Conservation (phyloP, 2,113 vertebrate species). For the Peucedramus taeniatus region DNA sequence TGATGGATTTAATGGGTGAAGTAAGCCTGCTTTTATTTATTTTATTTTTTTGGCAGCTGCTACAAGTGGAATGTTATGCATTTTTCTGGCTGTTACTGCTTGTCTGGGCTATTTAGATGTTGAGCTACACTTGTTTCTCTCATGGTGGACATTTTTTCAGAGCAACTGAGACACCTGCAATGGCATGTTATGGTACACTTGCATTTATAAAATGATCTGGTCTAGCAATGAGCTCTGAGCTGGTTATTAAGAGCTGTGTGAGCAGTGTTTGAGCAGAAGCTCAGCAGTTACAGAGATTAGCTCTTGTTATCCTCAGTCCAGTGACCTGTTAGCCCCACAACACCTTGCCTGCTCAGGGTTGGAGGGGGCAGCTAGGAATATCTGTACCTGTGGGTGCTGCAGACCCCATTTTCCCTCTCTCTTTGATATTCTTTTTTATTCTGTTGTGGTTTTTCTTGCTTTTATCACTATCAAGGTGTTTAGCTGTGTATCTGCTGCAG, state of each 20-base stretch:
- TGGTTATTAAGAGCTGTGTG: background rate
- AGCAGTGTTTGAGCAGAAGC: background rate
- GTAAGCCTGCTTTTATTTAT: constrained; percentile 42
- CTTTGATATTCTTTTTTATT: background rate
- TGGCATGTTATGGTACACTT: background rate
- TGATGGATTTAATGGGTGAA: constrained; percentile 56
- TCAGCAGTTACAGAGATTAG: background rate
- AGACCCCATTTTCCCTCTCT: background rate
- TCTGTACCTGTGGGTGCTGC: background rate
- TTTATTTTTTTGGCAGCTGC: constrained; percentile 51
- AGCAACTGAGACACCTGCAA: background rate
- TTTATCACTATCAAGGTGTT: background rate
- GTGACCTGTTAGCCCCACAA: background rate
- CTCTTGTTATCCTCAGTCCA: background rate
- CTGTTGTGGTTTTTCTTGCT: background rate
- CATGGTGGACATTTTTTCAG: background rate
- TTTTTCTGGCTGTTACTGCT: constrained; percentile 56
- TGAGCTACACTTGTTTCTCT: constrained; percentile 26
- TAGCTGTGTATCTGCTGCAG: background rate
- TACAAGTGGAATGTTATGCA: constrained; percentile 49
- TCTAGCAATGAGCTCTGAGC: background rate
- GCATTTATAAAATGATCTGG: background rate
- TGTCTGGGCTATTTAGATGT: constrained; percentile 38
- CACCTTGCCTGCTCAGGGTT: background rate
- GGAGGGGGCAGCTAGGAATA: background rate